Base-by-base conservation (phyloP, 1,140 invertebrate species). In the Heliothis subflexa region DNA sequence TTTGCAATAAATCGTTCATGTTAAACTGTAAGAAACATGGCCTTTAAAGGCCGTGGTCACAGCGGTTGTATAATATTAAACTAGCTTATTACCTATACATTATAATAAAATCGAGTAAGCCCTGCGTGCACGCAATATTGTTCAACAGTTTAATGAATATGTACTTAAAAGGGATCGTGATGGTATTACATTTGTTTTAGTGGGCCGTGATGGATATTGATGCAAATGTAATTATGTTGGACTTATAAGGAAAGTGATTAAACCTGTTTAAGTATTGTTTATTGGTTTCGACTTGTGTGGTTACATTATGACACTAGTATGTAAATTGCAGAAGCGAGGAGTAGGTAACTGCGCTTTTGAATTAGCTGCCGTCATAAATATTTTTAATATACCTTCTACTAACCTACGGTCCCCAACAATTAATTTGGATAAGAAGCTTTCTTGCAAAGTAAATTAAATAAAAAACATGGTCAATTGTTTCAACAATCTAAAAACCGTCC, bases 1-100 rank as follows among this genome's bases (percentile, higher is more conserved):
- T 81, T 78, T 74, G 80, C 21, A 81, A 81, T 68, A 78, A 78
- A 78, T 16, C 14, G 40, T 68, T 81, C 76, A 57, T 57, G 71
- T 59, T 13, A 59, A 57, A 73, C n/a, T 12, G 62, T 59, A 40
- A 68, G 13, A 40, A 78, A 25, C 59, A 33, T 79, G 78, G 78
- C 78, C 78, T 79, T 79, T 79, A 79, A 79, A 79, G 78, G 78
- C 78, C 72, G 78, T 59, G 55, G 70, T 52, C 73, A 76, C 40
- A 18, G 0, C 68, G 21, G 72, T 79, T 79, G 72, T 75, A 79
- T 79, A 79, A 79, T 70, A 73, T 55, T 57, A n/a, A 71, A 55
- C n/a, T n/a, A n/a, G n/a, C 33, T 28, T 72, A 72, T 72, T 72
- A 72, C n/a, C n/a, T n/a, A n/a, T n/a, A n/a, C n/a, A 25, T 25